Percentiles rank a stretch among this genome's conserved stretches.
These are phyloP conservation scores for Lithodes maja DNA, from an alignment of 2,888 invertebrate species.

Conservation along the genomic window DNA sequence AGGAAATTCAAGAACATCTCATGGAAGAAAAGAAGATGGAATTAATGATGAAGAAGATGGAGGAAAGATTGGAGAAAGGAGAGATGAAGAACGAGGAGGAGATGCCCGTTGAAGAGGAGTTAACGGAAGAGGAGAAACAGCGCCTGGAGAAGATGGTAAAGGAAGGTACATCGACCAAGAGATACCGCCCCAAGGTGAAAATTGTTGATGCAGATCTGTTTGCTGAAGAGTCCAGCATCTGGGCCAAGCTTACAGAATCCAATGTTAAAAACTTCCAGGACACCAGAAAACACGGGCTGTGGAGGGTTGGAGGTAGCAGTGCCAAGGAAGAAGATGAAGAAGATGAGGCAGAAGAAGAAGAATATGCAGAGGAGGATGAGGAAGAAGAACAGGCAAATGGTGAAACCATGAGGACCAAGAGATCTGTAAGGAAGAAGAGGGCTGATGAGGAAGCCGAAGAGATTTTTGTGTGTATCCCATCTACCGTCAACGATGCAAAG, in stretches of 20 bases:
- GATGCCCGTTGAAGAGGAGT: too few species aligned
- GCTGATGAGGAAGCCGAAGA: background rate
- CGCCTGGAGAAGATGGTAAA: background rate
- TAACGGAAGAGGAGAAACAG: background rate
- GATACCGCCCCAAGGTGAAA: background rate
- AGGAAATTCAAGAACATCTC: too few species aligned
- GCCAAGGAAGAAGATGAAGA: background rate
- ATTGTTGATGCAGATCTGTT: background rate
- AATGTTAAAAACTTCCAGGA: background rate
- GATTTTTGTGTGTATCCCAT: conserved; percentile 14
- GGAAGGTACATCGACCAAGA: background rate
- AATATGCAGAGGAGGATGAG: background rate
- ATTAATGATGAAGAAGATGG: background rate
- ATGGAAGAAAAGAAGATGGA: too few species aligned
- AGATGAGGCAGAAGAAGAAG: background rate
- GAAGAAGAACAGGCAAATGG: background rate
- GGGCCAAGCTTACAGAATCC: background rate
- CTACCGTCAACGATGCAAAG: conserved; percentile 8
- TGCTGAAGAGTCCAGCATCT: background rate
- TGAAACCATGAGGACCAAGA: background rate
- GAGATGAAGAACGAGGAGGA: too few species aligned
- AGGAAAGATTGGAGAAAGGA: background rate
- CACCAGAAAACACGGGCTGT: background rate
- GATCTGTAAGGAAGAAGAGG: background rate
- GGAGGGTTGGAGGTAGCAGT: background rate